Base-by-base conservation (phyloP, 2,797 vertebrate genomes). In the Neosilurus mollespiculum region DNA sequence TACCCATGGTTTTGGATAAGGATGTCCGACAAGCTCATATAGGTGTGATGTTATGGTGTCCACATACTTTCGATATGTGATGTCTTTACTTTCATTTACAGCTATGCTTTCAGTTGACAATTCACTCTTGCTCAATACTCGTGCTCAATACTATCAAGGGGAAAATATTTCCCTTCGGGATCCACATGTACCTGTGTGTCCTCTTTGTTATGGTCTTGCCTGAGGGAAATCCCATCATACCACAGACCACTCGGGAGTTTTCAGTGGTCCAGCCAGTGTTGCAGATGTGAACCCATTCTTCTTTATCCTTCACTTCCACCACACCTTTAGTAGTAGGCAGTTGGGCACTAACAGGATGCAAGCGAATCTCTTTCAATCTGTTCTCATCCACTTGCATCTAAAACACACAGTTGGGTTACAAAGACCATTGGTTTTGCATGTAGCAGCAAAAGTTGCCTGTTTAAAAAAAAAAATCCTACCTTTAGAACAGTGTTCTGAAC, bases 161-260 rank as follows among this genome's bases (percentile, higher is more conserved):
- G 0, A 34, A 54, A 49, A 51, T 30, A 56, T 26, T 56, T 4
- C 24, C 16, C 16, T 34, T 7, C 12, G n/a, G 16, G n/a, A 43
- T 22, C 37, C 69, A 49, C 15, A 62, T 54, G 49, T 84, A 87
- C 86, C 86, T 86, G 64, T 80, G 76, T 43, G n/a, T 20, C 91
- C 94, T 97, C 86, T 91, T 94, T 94, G 96, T 96, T 90, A 95
- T 93, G 83, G 95, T 96, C 87, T 92, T 96, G 90, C 98, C 96
- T 0, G 94, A 91, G 0, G 98, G 97, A 91, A 98, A 99, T 82
- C 98, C 98, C 94, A 99, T 90, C 97, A 97, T 97, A 81, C 98
- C 98, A 0, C 98, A 99, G 91, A 99, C 15, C 2, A 99, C 98
- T 0, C 71, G 96, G 26, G 95, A 97, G 94, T 97, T 98, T 85